A percentile compares a stretch with the other conserved stretches of the same genome.
phyloP scores from a whole-genome alignment of 2,797 vertebrate species.

The Steatocranus sp. region DNA sequence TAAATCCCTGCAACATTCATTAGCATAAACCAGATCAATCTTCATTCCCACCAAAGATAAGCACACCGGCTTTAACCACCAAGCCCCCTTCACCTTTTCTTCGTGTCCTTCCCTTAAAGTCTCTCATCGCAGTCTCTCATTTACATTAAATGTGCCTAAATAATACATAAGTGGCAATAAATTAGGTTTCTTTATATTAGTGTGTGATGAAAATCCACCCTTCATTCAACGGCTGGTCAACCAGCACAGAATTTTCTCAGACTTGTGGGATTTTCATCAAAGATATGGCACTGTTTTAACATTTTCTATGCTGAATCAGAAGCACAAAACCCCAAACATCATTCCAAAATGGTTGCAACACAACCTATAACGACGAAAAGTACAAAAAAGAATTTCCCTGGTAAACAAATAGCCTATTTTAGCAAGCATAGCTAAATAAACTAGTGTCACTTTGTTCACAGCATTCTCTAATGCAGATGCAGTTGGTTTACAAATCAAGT shows the following conservation, averaged over 20 bases:
- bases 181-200: constrained; percentile 60
- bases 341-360: constrained; percentile 62
- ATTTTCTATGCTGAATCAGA: constrained; percentile 65
- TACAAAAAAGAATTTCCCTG: constrained; percentile 68
- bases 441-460: constrained; percentile 67
- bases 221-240: constrained; percentile 41
- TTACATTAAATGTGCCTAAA: constrained; percentile 67
- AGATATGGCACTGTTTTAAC: constrained; percentile 76
- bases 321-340: constrained; percentile 58
- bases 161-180: constrained; percentile 69
- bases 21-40: constrained; percentile 71
- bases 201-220: constrained; percentile 52
- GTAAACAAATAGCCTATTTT: constrained; percentile 76
- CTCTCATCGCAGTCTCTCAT: constrained; percentile 19
- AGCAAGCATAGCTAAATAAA: constrained; percentile 79
- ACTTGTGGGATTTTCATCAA: constrained; percentile 63
- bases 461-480: constrained; percentile 78
- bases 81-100: not conserved
- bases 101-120: constrained; percentile 18
- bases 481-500: constrained; percentile 67
- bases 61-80: constrained; percentile 18
- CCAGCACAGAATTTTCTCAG: constrained; percentile 29
- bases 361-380: constrained; percentile 63
- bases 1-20: constrained; percentile 53
- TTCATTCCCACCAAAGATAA: constrained; percentile 78